Base-by-base conservation (phyloP, 2,888 invertebrate genomes). In the Eupsilia transversa region DNA sequence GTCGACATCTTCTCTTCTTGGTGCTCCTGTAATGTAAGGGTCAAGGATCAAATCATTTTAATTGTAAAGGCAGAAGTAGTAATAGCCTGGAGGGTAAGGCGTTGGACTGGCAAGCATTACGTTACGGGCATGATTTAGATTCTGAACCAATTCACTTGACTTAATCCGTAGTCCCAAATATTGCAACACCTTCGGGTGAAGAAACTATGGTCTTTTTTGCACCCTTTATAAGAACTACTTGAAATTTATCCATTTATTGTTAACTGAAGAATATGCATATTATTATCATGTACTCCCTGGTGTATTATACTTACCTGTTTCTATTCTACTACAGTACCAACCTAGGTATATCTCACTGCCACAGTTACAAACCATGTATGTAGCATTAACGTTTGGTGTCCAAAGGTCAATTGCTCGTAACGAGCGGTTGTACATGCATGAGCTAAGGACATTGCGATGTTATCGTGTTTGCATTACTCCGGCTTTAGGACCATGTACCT, bases 1-100 rank as follows among this genome's bases (percentile, higher is more conserved):
- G 86, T 98, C 97, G 76, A 99, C 98, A 88, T 98, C 99, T 89
- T 98, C 98, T 72, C 97, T 95, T 88, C 97, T 97, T 56, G 98
- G 98, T 71, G 98, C 97, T 94, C 98, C 98, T 97, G 88, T 35
- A 38, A 61, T 43, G 5, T 52, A 41, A n/a, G 12, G n/a, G 30
- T 33, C 6, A 27, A 27, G 1, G 12, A 33, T 59, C 3, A 23
- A 54, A 41, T 38, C 23, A 20, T 7, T 20, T 0, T 20, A 46
- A 46, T 46, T 17, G 41, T 14, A 12, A 52, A 27, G 27, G 2
- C 3, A 17, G 43, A n/a, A 33, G 20, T 2, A 12, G 2, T 2
- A 17, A 43, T 49, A n/a, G 49, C 1, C 3, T 3, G 20, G 0
- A 2, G 30, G 6, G 57, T 30, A 30, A 64, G 3, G 17, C 6